Percentiles rank a stretch among this genome's conserved stretches.
Conservation (phyloP, 1,140 invertebrate species). For the Solen grandis region DNA sequence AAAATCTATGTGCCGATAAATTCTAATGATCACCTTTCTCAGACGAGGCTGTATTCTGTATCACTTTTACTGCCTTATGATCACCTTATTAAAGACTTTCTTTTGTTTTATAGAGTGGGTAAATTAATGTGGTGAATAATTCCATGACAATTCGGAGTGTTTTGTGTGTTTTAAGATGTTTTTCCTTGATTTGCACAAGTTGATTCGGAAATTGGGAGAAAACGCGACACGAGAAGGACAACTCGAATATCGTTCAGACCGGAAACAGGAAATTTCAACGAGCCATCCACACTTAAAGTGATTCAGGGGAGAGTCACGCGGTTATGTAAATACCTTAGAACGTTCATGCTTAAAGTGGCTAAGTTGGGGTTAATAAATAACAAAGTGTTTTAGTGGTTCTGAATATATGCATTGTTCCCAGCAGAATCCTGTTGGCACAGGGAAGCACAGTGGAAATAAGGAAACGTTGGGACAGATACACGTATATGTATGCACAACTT, state of each 20-base stretch:
- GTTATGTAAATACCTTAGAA: no score
- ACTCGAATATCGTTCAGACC: slow-evolving; percentile 36
- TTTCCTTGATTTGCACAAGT: slow-evolving; percentile 53
- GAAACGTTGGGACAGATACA: no score
- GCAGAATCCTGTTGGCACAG: no score
- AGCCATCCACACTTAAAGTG: slow-evolving; percentile 50
- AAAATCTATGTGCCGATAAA: slow-evolving; percentile 35
- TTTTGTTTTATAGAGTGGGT: slow-evolving; percentile 39
- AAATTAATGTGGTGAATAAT: slow-evolving; percentile 41
- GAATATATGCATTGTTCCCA: no score
- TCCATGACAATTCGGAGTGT: no score
- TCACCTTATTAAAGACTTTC: slow-evolving; percentile 40
- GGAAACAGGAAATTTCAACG: slow-evolving; percentile 53
- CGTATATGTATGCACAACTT: no score
- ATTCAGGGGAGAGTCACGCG: no score
- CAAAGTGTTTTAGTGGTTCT: no score
- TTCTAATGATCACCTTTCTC: slow-evolving; percentile 30
- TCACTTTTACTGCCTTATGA: slow-evolving; percentile 37
- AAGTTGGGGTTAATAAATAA: no score
- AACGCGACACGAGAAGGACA: neutral
- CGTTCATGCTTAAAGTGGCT: no score
- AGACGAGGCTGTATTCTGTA: slow-evolving; percentile 27
- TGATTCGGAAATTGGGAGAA: slow-evolving; percentile 46
- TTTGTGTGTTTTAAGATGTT: slow-evolving; percentile 48
- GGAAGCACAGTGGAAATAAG: no score